Evolutionary conservation across 2,888 invertebrate genomes (phyloP).

Genomic region (Ophioninae sp.): DNA sequence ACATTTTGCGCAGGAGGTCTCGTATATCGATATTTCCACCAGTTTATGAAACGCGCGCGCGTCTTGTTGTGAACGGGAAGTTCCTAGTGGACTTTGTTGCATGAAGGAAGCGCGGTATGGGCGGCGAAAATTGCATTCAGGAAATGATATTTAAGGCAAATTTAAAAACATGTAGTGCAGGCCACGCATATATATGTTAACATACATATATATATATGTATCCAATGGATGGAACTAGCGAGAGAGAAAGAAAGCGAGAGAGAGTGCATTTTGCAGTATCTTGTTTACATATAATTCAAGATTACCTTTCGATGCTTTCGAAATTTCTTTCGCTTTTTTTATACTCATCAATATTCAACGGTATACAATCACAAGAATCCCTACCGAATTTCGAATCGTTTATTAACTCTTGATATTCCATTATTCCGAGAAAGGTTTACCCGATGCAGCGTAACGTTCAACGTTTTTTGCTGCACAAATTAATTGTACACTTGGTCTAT

Average conservation of each 20-base stretch:
- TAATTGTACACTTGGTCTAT: slow-evolving; percentile 58
- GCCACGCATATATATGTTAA: slow-evolving; percentile 64
- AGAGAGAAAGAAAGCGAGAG: neutral
- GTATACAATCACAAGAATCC: slow-evolving; percentile 23
- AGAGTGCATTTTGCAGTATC: slow-evolving; percentile 58
- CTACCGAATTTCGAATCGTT: slow-evolving; percentile 48
- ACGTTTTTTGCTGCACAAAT: slow-evolving; percentile 39
- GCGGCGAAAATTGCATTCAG: slow-evolving; percentile 60
- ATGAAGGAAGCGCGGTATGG: slow-evolving; percentile 31
- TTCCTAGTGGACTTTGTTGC: slow-evolving; percentile 31
- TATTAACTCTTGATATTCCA: slow-evolving; percentile 24
- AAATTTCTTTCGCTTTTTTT: slow-evolving; percentile 17
- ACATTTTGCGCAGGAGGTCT: neutral
- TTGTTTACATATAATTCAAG: slow-evolving; percentile 47
- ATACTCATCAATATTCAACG: slow-evolving; percentile 21
- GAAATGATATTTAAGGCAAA: slow-evolving; percentile 62
- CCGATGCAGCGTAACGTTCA: slow-evolving; percentile 33
- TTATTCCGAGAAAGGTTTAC: slow-evolving; percentile 10
- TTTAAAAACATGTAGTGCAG: slow-evolving; percentile 62
- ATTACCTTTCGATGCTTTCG: slow-evolving; percentile 47
- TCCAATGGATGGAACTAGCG: slow-evolving; percentile 56
- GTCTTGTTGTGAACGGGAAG: neutral
- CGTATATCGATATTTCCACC: neutral
- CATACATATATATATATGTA: slow-evolving; percentile 62
- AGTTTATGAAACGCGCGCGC: neutral